Evolutionary conservation across 2,888 invertebrate species (phyloP), one percentile per base, ranked within the genome.

Genomic region (Parnassius glacialis): DNA sequence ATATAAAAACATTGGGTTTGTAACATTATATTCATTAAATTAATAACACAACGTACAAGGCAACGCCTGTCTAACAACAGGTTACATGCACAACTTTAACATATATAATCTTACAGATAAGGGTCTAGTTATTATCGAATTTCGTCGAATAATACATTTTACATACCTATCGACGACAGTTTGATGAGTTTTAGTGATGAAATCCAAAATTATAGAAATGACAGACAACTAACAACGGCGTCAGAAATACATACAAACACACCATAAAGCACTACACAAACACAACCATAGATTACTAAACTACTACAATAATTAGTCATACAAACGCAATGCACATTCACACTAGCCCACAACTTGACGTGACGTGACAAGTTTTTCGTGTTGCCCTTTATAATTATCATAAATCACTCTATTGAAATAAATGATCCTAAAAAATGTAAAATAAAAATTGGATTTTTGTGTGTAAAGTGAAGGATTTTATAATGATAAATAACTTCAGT

Each of bases 161-260:
- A 88, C 90, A 70, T 86, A 90, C 90, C 89, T 80, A 79, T 76
- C 80, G 79, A 82, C 83, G 77, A 84, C 89, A 90, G 87, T 82
- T 87, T 90, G 87, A 77, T 74, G 72, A 81, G 84, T 90, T 90
- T 90, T 86, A 89, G 79, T 90, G 83, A 90, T 88, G 84, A 89
- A 87, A 89, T 85, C 88, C 89, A 85, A 89, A 85, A 79, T 83
- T 83, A 84, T 75, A 81, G 78, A 74, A 79, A 83, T 85, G 84
- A 83, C 82, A 87, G 81, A 75, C 79, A 81, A 84, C 74, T 85
- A 81, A 85, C 80, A 85, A 83, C 85, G 85, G 87, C 87, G 87
- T 89, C 84, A 85, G 84, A 86, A 81, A 84, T 81, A 85, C 87
- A 90, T 85, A 88, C 89, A 89, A 87, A 86, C 87, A 87, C 79